Percentiles rank a stretch among this genome's conserved stretches.
phyloP scores from a whole-genome alignment of 2,888 invertebrate species.

The Malthinus flaveolus region DNA sequence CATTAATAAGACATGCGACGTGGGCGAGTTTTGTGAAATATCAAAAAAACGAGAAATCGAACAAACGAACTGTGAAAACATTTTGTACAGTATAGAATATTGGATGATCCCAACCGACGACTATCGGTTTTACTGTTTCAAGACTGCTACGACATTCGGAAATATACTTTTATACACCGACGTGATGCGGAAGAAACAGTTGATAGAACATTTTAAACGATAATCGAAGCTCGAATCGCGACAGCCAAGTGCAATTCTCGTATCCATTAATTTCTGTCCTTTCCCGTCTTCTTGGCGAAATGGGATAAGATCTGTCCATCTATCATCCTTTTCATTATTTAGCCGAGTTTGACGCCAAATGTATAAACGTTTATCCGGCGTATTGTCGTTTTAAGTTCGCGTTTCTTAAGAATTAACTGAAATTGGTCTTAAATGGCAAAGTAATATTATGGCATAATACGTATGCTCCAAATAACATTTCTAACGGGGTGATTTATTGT shows the following conservation, averaged over 20 bases:
- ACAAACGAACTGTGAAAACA: conserved; percentile 30
- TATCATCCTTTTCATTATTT: conserved; percentile 37
- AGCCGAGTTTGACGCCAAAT: conserved; percentile 33
- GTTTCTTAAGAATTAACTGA: too few species aligned
- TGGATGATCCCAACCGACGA: conserved; percentile 22
- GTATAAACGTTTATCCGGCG: conserved; percentile 32
- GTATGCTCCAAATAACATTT: too few species aligned
- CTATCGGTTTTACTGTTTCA: conserved; percentile 27
- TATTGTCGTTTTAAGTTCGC: conserved; percentile 20
- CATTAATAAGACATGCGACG: conserved; percentile 9
- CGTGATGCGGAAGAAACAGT: conserved; percentile 30
- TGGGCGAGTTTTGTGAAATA: conserved; percentile 15
- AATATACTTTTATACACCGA: conserved; percentile 31
- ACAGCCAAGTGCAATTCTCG: conserved; percentile 27
- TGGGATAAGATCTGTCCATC: conserved; percentile 34
- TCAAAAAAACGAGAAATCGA: conserved; percentile 26
- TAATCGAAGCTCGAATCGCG: conserved; percentile 24
- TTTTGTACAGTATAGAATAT: conserved; percentile 28
- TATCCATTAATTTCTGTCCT: conserved; percentile 29
- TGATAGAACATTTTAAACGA: conserved; percentile 30
- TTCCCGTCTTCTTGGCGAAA: conserved; percentile 30
- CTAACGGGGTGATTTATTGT: too few species aligned
- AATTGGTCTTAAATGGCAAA: too few species aligned
- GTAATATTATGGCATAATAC: too few species aligned
- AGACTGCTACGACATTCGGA: conserved; percentile 28